Conservation (phyloP, 2,113 vertebrate genomes). For the Xiphophorus maculatus region DNA sequence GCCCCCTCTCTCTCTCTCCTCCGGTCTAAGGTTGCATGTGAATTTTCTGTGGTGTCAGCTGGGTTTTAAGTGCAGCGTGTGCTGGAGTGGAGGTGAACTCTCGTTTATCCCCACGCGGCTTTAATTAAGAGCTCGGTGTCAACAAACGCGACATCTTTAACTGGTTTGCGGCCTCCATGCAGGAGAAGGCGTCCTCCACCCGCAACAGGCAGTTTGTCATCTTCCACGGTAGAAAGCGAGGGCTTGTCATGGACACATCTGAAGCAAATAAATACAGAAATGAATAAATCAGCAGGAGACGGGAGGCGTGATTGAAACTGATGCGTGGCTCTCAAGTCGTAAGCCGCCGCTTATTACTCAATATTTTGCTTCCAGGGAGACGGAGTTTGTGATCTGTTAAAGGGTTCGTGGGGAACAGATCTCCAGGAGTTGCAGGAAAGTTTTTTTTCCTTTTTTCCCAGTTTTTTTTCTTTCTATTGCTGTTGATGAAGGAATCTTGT, state of each 20-base stretch:
- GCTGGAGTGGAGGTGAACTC: constrained; percentile 66
- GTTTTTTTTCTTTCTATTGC: no score
- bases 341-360: not conserved
- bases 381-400: not conserved
- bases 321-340: not conserved
- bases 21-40: constrained; percentile 65
- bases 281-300: constrained; percentile 13
- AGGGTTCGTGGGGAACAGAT: not conserved
- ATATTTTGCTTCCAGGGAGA: not conserved
- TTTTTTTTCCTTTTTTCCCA: no score
- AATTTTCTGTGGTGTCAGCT: constrained; percentile 78
- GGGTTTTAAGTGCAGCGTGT: constrained; percentile 59
- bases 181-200: constrained; percentile 43
- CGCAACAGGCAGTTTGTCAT: constrained; percentile 49
- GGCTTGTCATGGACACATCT: constrained; percentile 29
- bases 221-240: constrained; percentile 17
- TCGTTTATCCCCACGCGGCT: constrained; percentile 63
- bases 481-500: no score
- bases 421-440: no score
- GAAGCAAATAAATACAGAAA: constrained; percentile 27
- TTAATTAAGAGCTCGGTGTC: constrained; percentile 71
- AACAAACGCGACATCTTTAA: constrained; percentile 59
- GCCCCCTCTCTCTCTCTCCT: not conserved
- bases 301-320: not conserved
- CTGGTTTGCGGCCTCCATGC: constrained; percentile 47